phyloP scores from a whole-genome alignment of 2,797 vertebrate species.

The Coccyzus lansbergi region DNA sequence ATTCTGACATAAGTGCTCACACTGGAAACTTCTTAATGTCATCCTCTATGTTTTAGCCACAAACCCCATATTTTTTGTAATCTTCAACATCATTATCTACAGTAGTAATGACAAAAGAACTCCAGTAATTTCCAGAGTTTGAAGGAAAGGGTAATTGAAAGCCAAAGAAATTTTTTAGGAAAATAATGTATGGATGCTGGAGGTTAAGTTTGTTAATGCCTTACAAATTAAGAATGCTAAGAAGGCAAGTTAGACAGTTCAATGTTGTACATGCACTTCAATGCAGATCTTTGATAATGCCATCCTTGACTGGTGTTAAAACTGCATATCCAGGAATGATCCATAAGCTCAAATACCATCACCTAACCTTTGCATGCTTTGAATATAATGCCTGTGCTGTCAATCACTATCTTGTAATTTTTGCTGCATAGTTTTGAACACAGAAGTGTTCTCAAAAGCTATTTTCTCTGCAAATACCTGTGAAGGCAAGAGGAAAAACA shows the following conservation, averaged over 20 bases:
- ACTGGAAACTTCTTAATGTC: constrained; percentile 24
- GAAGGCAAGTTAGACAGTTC: background rate
- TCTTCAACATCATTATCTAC: constrained; percentile 9
- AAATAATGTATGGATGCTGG: background rate
- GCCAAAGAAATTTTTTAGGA: background rate
- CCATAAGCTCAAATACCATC: background rate
- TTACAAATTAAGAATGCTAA: background rate
- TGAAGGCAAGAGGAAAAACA: background rate
- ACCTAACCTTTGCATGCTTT: background rate
- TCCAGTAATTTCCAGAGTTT: constrained; percentile 49
- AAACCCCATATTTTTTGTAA: background rate
- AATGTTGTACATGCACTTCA: background rate
- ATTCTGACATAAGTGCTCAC: constrained; percentile 24
- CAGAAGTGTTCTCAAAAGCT: background rate
- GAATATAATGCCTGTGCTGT: background rate
- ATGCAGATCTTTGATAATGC: background rate
- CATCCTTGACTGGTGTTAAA: background rate
- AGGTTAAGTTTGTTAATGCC: background rate
- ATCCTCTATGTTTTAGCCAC: constrained; percentile 2
- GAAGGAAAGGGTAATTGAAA: background rate
- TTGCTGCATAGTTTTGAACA: background rate
- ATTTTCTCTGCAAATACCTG: background rate
- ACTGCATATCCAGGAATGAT: background rate
- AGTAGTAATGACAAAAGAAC: constrained; percentile 3
- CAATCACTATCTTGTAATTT: background rate